Evolutionary conservation across 2,113 vertebrate genomes (phyloP).

Genomic region (Vicugna pacos): DNA sequence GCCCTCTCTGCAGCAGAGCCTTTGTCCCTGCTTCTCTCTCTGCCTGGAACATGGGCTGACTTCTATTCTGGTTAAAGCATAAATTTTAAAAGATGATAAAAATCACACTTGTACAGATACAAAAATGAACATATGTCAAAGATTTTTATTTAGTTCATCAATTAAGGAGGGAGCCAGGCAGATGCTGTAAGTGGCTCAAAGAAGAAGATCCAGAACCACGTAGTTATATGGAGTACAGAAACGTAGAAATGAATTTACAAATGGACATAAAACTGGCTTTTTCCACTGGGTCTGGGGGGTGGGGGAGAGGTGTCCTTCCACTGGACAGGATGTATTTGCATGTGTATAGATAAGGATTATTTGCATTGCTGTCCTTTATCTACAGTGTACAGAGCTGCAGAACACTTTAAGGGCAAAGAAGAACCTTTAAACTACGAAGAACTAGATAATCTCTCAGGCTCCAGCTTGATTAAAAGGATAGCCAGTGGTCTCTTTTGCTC

Average conservation of each 20-base stretch:
- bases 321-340: background rate
- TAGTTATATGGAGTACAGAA: background rate
- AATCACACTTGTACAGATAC: background rate
- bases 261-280: background rate
- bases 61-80: background rate
- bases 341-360: background rate
- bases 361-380: background rate
- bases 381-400: background rate
- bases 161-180: background rate
- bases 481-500: background rate
- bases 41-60: background rate
- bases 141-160: constrained; percentile 31
- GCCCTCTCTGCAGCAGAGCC: background rate
- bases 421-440: background rate
- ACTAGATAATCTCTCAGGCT: background rate
- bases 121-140: constrained; percentile 27
- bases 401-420: background rate
- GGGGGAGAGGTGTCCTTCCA: background rate
- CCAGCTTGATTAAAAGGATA: background rate
- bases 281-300: background rate
- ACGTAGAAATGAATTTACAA: background rate
- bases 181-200: background rate
- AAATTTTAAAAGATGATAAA: background rate
- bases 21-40: background rate
- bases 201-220: background rate